phyloP scores from a whole-genome alignment of 2,113 vertebrate species.

The Scomber japonicus region DNA sequence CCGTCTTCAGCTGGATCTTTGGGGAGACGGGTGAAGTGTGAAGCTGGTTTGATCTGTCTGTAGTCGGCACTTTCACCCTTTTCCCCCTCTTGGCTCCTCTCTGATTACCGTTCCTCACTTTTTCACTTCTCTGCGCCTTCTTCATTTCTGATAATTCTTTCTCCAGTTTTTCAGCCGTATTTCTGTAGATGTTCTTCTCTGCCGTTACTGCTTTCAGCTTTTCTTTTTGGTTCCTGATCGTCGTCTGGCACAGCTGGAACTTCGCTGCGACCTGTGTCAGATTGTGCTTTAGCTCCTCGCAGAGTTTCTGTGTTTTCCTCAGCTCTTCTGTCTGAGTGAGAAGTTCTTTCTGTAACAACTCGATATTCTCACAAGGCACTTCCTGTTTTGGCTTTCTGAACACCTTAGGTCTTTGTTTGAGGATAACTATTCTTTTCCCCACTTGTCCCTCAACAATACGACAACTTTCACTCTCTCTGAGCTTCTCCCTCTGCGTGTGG shows the following conservation, averaged over 20 bases:
- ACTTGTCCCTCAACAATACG: background rate
- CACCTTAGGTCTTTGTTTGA: background rate
- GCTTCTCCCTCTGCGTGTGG: background rate
- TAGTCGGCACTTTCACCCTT: background rate
- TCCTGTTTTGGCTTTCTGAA: background rate
- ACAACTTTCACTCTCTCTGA: background rate
- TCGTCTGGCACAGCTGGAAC: background rate
- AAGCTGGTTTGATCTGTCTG: background rate
- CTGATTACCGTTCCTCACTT: background rate
- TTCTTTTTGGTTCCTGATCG: background rate
- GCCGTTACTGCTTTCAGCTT: background rate
- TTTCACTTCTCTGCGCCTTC: background rate
- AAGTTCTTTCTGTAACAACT: constrained; percentile 29
- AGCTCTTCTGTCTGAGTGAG: constrained; percentile 3
- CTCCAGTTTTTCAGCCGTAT: background rate
- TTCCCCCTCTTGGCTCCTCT: background rate
- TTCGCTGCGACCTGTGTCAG: background rate
- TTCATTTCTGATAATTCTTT: background rate
- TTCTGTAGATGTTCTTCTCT: constrained; percentile 12
- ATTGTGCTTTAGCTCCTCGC: constrained; percentile 17
- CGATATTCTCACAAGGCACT: background rate
- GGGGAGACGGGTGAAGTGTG: background rate
- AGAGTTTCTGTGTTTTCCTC: background rate
- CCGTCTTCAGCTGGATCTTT: background rate
- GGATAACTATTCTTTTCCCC: rapidly evolving